Evolutionary conservation across 2,888 invertebrate genomes (phyloP).

Genomic region (Sclerodermus sp.): DNA sequence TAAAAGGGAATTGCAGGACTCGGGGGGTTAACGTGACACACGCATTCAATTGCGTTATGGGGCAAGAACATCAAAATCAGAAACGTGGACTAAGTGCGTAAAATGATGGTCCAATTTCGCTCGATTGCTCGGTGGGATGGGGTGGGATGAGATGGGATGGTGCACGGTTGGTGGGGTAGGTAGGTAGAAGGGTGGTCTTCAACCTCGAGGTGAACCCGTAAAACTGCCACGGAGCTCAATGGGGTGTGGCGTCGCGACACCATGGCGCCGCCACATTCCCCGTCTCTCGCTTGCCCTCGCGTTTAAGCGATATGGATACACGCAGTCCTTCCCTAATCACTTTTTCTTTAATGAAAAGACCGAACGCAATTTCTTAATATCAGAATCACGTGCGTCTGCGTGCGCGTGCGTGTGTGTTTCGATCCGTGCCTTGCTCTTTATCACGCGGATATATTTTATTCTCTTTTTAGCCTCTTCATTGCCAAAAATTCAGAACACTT

Average conservation of each 20-base stretch:
- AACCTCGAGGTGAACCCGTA: not conserved
- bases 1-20: too few species aligned
- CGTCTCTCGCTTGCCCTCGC: conserved; percentile 4
- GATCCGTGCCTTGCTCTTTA: too few species aligned
- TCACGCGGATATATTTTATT: too few species aligned
- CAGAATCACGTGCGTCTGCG: too few species aligned
- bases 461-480: not conserved
- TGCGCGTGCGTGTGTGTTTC: too few species aligned
- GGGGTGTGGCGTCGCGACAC: conserved; percentile 35
- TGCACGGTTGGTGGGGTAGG: too few species aligned
- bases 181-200: too few species aligned
- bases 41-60: too few species aligned
- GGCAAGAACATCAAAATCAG: too few species aligned
- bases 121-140: conserved; percentile 11
- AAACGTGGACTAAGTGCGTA: conserved; percentile 1
- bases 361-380: too few species aligned
- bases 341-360: not conserved
- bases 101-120: conserved; percentile 19
- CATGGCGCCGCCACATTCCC: conserved; percentile 23
- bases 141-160: not conserved
- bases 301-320: conserved; percentile 10
- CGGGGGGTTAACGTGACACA: too few species aligned
- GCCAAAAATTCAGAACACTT: not conserved
- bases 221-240: conserved; percentile 8
- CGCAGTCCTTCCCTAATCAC: conserved; percentile 9